Evolutionary conservation across 2,888 invertebrate species (phyloP).

Genomic region (Andrena fulva): DNA sequence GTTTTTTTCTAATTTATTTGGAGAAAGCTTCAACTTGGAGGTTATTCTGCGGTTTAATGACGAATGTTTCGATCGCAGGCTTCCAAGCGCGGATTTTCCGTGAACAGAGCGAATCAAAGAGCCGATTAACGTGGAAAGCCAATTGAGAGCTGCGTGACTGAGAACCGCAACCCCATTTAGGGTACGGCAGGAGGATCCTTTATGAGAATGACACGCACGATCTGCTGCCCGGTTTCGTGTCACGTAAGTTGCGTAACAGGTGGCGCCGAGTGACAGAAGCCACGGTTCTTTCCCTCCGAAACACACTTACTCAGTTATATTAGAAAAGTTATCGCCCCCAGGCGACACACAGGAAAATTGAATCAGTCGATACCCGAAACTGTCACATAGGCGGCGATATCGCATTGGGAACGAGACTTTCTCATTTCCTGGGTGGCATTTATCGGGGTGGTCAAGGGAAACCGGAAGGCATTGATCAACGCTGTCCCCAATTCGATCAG

Average conservation of each 20-base stretch:
- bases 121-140: constrained; percentile 37
- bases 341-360: constrained; percentile 48
- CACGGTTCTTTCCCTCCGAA: background rate
- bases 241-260: constrained; percentile 71
- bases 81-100: background rate
- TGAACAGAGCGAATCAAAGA: constrained; percentile 24
- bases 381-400: constrained; percentile 14
- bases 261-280: constrained; percentile 58
- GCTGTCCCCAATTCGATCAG: background rate
- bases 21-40: background rate
- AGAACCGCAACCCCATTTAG: constrained; percentile 36
- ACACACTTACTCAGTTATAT: constrained; percentile 69
- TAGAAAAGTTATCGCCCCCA: constrained; percentile 69
- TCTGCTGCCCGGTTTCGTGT: constrained; percentile 49
- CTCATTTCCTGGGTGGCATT: constrained; percentile 31
- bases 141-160: constrained; percentile 38
- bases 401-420: constrained; percentile 34
- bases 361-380: constrained; percentile 49
- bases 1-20: background rate
- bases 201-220: constrained; percentile 63
- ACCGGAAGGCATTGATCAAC: background rate
- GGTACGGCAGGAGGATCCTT: constrained; percentile 35
- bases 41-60: background rate
- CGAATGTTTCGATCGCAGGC: background rate
- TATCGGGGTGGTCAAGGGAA: constrained; percentile 2